Conservation (phyloP, 30 jellyfish, hydroid and myxozoan species). For the Mastigias papua region DNA sequence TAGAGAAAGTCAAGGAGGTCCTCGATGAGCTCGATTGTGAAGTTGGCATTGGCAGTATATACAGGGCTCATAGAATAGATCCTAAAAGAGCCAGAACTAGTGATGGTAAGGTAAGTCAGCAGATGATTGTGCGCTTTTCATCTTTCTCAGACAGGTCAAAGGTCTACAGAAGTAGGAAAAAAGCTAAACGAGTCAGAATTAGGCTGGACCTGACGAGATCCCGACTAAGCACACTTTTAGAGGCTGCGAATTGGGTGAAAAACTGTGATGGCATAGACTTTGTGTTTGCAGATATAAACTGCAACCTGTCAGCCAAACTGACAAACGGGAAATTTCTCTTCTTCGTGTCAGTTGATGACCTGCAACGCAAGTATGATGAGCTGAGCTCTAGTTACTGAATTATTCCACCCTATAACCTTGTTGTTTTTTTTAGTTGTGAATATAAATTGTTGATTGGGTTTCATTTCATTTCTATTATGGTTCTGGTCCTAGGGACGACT, state of each 20-base stretch:
- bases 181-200: conserved; percentile 4
- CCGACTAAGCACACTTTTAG: conserved; percentile 35
- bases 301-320: conserved; percentile 35
- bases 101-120: conserved; percentile 17
- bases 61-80: conserved; percentile 57
- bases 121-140: conserved; percentile 28
- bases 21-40: conserved; percentile 32
- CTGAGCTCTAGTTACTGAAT: conserved; percentile 22
- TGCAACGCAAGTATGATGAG: conserved; percentile 22
- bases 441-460: not conserved
- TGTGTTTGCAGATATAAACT: conserved; percentile 50
- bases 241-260: conserved; percentile 7
- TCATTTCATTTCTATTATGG: not conserved
- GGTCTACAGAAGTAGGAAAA: conserved; percentile 26
- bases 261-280: conserved; percentile 21
- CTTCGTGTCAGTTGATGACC: conserved; percentile 6
- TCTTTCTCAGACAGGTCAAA: conserved; percentile 37
- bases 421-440: not conserved
- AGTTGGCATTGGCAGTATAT: conserved; percentile 11
- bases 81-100: not conserved
- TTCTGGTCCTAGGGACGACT: conserved; percentile 13
- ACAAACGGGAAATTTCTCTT: conserved; percentile 14
- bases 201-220: conserved; percentile 43
- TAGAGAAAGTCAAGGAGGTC: conserved; percentile 12
- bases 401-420: not conserved